A percentile compares a stretch with the other conserved stretches of the same genome.
Evolutionary conservation across 2,113 vertebrate species (phyloP).

Genomic region (Falcunculus frontatus): DNA sequence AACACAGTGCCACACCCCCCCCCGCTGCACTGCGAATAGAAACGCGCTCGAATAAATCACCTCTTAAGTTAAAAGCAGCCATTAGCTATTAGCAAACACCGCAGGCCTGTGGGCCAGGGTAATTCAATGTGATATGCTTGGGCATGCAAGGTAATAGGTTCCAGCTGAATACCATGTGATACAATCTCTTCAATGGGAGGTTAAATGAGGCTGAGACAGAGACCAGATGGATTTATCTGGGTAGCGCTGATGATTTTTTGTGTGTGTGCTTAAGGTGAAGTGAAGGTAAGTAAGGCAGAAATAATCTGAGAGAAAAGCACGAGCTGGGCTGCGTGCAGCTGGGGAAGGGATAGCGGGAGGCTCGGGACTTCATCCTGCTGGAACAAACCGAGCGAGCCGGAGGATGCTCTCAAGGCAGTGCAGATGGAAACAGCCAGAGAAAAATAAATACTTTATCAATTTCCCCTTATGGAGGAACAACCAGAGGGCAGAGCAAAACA

Average conservation of each 20-base stretch:
- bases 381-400: not conserved
- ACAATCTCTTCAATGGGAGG: conserved; percentile 39
- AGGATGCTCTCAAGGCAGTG: not conserved
- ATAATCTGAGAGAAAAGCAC: not conserved
- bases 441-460: conserved; percentile 14
- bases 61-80: conserved; percentile 19
- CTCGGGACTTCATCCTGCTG: not conserved
- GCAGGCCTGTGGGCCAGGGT: conserved; percentile 17
- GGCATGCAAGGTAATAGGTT: conserved; percentile 63
- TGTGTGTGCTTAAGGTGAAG: conserved; percentile 6
- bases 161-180: conserved; percentile 45
- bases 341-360: not conserved
- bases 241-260: not conserved
- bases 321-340: rapidly evolving
- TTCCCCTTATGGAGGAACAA: not conserved
- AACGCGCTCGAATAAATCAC: conserved; percentile 22
- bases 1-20: not conserved
- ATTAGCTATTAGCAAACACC: conserved; percentile 26
- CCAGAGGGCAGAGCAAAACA: not conserved
- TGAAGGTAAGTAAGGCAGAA: conserved; percentile 15
- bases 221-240: conserved; percentile 64
- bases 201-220: conserved; percentile 63
- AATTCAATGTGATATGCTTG: conserved; percentile 66
- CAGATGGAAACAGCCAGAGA: not conserved
- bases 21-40: not conserved